Evolutionary conservation across 1,140 invertebrate genomes (phyloP).

Genomic region (Drosophila dunni): DNA sequence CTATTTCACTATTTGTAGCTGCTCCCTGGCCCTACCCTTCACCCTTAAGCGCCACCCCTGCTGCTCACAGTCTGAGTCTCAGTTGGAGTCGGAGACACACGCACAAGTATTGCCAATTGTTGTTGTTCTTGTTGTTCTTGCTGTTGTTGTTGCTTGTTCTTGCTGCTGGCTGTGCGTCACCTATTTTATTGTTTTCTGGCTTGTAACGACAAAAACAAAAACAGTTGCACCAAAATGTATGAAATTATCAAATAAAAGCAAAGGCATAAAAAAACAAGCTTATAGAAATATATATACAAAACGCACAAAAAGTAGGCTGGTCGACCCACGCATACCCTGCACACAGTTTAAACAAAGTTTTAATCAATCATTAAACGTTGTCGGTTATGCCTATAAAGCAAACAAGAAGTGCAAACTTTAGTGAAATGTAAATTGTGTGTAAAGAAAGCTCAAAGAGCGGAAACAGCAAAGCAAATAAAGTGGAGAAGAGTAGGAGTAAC

Average conservation of each 20-base stretch:
- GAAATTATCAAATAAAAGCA: slow-evolving; percentile 75
- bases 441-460: background rate
- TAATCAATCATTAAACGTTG: background rate
- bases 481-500: background rate
- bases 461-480: background rate
- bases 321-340: slow-evolving; percentile 11
- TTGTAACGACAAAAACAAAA: slow-evolving; percentile 67
- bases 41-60: background rate
- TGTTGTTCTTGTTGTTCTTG: slow-evolving; percentile 14
- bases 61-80: slow-evolving; percentile 15
- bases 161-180: slow-evolving; percentile 49
- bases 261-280: slow-evolving; percentile 40
- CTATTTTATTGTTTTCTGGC: slow-evolving; percentile 70
- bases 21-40: slow-evolving; percentile 27
- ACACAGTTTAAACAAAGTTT: background rate
- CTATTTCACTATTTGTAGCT: slow-evolving; percentile 79
- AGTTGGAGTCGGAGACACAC: slow-evolving; percentile 56
- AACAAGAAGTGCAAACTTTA: background rate
- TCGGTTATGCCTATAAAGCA: too few relatives aligned
- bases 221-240: slow-evolving; percentile 71
- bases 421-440: slow-evolving; percentile 11
- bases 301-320: background rate
- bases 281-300: slow-evolving; percentile 18
- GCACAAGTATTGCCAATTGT: slow-evolving; percentile 64
- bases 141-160: slow-evolving; percentile 51